Conservation (phyloP, 2,888 invertebrate species). For the Biston stratarius region DNA sequence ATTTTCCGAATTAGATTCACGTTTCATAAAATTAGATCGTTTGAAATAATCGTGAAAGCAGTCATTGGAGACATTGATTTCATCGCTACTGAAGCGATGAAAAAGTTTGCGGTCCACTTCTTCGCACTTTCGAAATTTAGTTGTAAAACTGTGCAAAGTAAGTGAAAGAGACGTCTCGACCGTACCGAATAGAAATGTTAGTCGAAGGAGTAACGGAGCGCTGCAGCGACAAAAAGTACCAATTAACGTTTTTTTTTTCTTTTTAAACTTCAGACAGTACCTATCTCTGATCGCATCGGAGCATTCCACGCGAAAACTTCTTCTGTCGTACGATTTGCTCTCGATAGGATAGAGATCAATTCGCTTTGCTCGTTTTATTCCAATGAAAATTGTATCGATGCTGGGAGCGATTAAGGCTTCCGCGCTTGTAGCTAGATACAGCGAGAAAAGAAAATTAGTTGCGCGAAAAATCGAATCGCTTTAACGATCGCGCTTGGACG, state of each 20-base stretch:
- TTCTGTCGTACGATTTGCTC: constrained; percentile 82
- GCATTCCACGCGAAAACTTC: constrained; percentile 77
- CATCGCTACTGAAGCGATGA: constrained; percentile 40
- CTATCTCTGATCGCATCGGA: constrained; percentile 68
- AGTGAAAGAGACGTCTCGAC: constrained; percentile 57
- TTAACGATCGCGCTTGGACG: constrained; percentile 36
- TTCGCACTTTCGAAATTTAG: constrained; percentile 57
- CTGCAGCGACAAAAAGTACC: constrained; percentile 75
- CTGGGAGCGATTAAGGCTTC: constrained; percentile 79
- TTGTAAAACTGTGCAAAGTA: constrained; percentile 58
- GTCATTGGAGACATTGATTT: constrained; percentile 50
- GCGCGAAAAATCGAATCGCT: constrained; percentile 51
- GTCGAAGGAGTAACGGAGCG: constrained; percentile 69
- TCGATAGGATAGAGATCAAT: constrained; percentile 81
- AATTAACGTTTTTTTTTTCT: constrained; percentile 79
- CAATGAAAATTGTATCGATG: constrained; percentile 84
- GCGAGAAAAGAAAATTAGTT: constrained; percentile 69
- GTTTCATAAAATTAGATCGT: constrained; percentile 18
- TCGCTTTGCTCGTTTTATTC: constrained; percentile 79
- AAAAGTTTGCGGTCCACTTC: constrained; percentile 52
- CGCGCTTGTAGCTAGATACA: constrained; percentile 60
- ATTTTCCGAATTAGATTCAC: constrained; percentile 23
- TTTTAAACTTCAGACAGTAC: constrained; percentile 73
- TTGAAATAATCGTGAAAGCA: constrained; percentile 40
- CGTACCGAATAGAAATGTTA: constrained; percentile 69